Conservation (phyloP, 2,113 vertebrate genomes). For the Xyliphius kryptos region DNA sequence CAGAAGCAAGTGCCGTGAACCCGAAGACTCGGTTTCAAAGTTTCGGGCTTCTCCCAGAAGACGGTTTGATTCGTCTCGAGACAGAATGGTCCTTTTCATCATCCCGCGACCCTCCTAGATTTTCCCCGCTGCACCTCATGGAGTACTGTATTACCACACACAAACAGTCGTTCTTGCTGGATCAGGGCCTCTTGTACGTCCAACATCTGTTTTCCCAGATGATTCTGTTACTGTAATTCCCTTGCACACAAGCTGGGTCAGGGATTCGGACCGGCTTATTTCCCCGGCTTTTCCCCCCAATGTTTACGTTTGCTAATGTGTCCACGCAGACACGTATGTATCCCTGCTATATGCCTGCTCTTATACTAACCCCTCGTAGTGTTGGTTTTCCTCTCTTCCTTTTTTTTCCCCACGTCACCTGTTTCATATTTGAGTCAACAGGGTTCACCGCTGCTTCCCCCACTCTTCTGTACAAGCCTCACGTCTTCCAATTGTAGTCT, state of each 20-base stretch:
- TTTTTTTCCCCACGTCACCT: too few species aligned
- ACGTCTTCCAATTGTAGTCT: too few species aligned
- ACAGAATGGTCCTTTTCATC: conserved; percentile 54
- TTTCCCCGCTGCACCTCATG: conserved; percentile 46
- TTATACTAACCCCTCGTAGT: conserved; percentile 5
- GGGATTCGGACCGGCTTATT: conserved; percentile 44
- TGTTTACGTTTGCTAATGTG: conserved; percentile 35
- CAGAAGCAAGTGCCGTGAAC: conserved; percentile 39
- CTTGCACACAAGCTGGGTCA: conserved; percentile 48
- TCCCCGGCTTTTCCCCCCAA: conserved; percentile 38
- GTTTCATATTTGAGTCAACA: too few species aligned
- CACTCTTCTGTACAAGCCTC: too few species aligned
- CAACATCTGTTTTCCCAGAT: conserved; percentile 66
- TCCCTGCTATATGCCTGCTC: neutral
- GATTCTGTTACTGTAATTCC: conserved; percentile 55
- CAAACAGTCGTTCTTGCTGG: too few species aligned
- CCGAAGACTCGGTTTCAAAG: conserved; percentile 17
- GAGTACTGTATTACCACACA: conserved; percentile 60
- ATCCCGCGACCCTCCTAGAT: conserved; percentile 19
- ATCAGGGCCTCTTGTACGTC: conserved; percentile 50
- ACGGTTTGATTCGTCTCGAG: conserved; percentile 9
- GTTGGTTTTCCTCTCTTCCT: neutral
- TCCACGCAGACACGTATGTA: conserved; percentile 21
- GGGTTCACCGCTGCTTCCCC: too few species aligned
- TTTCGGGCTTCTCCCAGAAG: conserved; percentile 22